Evolutionary conservation across 23 tunicate genomes (phyloP).

Genomic region (Phallusia fumigata): DNA sequence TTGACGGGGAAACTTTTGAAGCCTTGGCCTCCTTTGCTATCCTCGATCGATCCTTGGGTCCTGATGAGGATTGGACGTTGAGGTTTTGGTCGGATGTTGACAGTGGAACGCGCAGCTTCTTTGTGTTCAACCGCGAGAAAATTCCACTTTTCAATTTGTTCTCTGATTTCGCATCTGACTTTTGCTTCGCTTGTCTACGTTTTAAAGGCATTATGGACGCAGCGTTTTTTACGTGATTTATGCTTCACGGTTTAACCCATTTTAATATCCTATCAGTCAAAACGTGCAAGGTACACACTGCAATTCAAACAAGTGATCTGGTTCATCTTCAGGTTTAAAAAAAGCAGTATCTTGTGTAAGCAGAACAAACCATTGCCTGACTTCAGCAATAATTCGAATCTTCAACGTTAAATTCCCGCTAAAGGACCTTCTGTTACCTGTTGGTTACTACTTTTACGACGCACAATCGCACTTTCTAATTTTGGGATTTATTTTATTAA

Average conservation of each 20-base stretch:
- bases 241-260: background rate
- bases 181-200: background rate
- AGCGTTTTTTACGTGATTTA: no score
- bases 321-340: no score
- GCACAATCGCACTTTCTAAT: no score
- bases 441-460: no score
- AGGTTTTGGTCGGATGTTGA: constrained; percentile 3
- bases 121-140: background rate
- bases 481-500: no score
- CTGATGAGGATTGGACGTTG: background rate
- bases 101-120: background rate
- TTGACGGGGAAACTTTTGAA: background rate
- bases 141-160: background rate
- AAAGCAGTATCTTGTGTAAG: no score
- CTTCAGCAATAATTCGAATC: no score
- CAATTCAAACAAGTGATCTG: no score
- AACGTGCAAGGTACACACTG: no score
- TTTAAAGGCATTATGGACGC: background rate
- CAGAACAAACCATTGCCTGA: no score
- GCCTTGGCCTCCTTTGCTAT: background rate
- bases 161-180: background rate
- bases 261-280: background rate
- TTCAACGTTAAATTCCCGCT: no score
- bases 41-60: background rate
- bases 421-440: no score